Conservation (phyloP, 2,888 invertebrate species). For the Dolomedes plantarius region DNA sequence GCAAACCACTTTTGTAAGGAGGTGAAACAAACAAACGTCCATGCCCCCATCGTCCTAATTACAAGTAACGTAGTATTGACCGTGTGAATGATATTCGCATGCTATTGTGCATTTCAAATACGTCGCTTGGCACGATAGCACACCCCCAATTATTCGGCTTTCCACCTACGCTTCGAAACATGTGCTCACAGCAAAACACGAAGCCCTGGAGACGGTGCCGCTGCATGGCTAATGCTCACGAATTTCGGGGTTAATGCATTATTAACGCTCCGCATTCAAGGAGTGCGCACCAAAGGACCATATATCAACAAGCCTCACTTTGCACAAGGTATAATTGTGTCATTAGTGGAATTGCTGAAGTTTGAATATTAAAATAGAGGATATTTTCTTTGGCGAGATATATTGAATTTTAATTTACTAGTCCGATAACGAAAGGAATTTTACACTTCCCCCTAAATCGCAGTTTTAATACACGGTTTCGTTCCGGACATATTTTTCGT, state of each 20-base stretch:
- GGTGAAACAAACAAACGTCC: no score
- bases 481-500: no score
- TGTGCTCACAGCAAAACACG: not conserved
- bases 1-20: no score
- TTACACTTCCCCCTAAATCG: no score
- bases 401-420: no score
- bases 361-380: not conserved
- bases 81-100: not conserved
- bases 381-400: no score
- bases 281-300: not conserved
- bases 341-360: not conserved
- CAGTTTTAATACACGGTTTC: no score
- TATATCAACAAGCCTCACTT: not conserved
- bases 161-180: not conserved
- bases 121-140: not conserved
- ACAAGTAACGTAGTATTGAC: not conserved
- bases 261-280: not conserved
- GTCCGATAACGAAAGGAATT: no score
- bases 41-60: no score
- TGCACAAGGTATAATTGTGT: not conserved
- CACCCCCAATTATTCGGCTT: not conserved
- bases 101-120: not conserved
- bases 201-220: not conserved
- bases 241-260: slow-evolving; percentile 8
- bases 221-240: slow-evolving; percentile 7